Base-by-base conservation (phyloP, 1,140 invertebrate genomes). In the Hesperophylax magnus region DNA sequence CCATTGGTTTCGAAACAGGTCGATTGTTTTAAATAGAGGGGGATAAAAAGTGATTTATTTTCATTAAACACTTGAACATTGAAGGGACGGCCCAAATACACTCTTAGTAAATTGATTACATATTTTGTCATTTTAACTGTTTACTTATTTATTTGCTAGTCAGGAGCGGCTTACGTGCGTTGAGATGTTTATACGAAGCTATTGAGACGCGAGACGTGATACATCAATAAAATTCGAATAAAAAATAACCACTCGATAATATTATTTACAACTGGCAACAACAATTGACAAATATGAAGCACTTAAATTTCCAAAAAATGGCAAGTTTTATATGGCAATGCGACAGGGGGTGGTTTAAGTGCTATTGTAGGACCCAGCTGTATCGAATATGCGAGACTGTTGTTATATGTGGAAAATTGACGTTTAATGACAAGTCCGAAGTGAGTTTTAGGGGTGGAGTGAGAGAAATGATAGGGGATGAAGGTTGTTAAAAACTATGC, bases 171-270 rank as follows among this genome's bases (percentile, higher is more conserved):
- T 27, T 5, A 27, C 5, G 27, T 27, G 27, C 27, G 27, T 27
- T 27, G 27, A 2, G 2, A 2, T 2, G 27, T 27, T 5, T 5
- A 27, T 27, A 2, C 5, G 27, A 2, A 27, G n/a, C n/a, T n/a
- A n/a, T n/a, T 5, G 27, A 27, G 5, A 5, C 27, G 5, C 5
- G 27, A 39, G 1, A 72, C 18, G 47, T 24, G 52, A 72, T 72
- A 72, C 69, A 53, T 72, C 39, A 72, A 72, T 17, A 65, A 72
- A 24, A 31, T 31, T 5, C 67, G 5, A 72, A 1, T 5, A 72
- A 72, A 71, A 71, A 72, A 72, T 72, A 72, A 72, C 39, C 69
- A 72, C 34, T 72, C 69, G 27, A 72, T 72, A 72, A 72, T 54
- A 72, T 72, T 22, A 72, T 72, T 72, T 72, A 72, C 69, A 72